Percentiles rank a stretch among this genome's conserved stretches.
Conservation (phyloP, 2,797 vertebrate genomes). For the Coregonus sp. region DNA sequence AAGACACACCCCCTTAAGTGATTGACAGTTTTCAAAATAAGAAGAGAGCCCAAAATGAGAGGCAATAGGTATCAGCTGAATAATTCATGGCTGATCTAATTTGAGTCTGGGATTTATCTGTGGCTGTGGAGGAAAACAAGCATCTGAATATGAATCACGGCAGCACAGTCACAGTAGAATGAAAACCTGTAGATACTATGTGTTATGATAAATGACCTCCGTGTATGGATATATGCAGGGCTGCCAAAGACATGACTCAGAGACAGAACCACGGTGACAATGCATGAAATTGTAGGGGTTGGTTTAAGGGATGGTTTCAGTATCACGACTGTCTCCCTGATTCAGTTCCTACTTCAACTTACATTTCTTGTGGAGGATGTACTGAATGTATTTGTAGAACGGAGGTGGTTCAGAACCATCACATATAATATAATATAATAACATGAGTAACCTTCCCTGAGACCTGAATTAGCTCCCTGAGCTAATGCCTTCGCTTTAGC, state of each 20-base stretch:
- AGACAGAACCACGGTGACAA: neutral
- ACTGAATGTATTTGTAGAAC: neutral
- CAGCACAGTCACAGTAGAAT: conserved; percentile 32
- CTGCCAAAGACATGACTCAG: conserved; percentile 20
- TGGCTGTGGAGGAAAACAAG: too few relatives aligned
- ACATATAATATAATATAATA: too few relatives aligned
- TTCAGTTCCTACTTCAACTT: neutral
- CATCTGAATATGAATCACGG: conserved; percentile 45
- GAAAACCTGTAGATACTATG: conserved; percentile 29
- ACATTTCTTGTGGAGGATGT: neutral
- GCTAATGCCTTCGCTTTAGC: too few relatives aligned
- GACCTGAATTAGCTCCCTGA: too few relatives aligned
- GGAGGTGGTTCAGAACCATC: neutral
- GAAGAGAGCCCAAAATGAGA: neutral
- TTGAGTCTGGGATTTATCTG: conserved; percentile 41
- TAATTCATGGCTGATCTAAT: conserved; percentile 61
- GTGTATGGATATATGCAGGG: conserved; percentile 20
- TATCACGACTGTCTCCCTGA: neutral
- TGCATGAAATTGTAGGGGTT: conserved; percentile 8
- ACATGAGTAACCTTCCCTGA: too few relatives aligned
- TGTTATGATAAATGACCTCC: conserved; percentile 32
- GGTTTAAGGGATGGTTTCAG: neutral
- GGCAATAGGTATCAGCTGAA: conserved; percentile 40
- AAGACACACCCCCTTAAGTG: conserved; percentile 31
- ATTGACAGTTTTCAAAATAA: conserved; percentile 22